Conservation (phyloP, 2,888 invertebrate genomes). For the Anoncus sp. region DNA sequence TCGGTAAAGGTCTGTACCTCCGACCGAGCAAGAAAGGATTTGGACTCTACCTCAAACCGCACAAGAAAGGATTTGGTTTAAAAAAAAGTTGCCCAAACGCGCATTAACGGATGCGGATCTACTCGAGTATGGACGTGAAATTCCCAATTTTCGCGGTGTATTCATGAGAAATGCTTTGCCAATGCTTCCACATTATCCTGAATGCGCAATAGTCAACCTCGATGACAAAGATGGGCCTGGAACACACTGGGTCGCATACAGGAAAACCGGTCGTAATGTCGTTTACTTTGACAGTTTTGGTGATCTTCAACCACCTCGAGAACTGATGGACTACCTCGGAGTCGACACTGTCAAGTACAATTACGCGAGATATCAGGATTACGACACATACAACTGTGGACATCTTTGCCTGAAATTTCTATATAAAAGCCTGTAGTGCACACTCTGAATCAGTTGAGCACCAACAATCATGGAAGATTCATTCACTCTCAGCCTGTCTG, state of each 20-base stretch:
- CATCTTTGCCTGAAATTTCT: slow-evolving; percentile 51
- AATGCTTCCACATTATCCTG: not conserved
- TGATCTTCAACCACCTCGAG: slow-evolving; percentile 17
- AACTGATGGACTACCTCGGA: slow-evolving; percentile 37
- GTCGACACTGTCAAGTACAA: slow-evolving; percentile 13
- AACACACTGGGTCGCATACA: too few relatives aligned
- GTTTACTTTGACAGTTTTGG: slow-evolving; percentile 48
- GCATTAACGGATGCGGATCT: slow-evolving; percentile 75
- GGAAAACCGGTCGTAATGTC: slow-evolving; percentile 27
- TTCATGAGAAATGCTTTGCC: slow-evolving; percentile 68
- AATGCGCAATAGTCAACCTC: too few relatives aligned
- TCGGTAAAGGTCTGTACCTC: slow-evolving; percentile 75
- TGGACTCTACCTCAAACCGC: slow-evolving; percentile 63
- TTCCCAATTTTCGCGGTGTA: slow-evolving; percentile 76
- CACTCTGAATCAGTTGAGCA: not conserved
- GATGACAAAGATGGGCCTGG: too few relatives aligned
- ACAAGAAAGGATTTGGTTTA: slow-evolving; percentile 65
- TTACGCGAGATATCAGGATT: slow-evolving; percentile 41
- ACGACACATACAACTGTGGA: slow-evolving; percentile 28
- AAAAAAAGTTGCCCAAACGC: slow-evolving; percentile 73
- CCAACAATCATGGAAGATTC: slow-evolving; percentile 9
- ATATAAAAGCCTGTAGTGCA: not conserved
- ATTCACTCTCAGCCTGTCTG: slow-evolving; percentile 69
- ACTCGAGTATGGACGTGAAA: slow-evolving; percentile 65
- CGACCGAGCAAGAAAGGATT: slow-evolving; percentile 65